Conservation (phyloP, 2,888 invertebrate species). For the Chirona hameri region DNA sequence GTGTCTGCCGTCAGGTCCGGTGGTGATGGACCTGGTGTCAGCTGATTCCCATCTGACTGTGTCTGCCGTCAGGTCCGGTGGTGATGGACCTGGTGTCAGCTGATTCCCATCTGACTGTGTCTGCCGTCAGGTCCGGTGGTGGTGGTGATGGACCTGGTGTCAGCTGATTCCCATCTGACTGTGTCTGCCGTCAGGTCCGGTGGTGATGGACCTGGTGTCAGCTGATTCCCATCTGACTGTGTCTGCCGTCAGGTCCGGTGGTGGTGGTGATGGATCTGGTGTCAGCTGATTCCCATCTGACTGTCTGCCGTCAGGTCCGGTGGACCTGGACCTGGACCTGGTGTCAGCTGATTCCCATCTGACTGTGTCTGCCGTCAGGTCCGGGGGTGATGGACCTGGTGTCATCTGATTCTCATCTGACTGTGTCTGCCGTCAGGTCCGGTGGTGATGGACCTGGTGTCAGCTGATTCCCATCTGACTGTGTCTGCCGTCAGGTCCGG, state of each 20-base stretch:
- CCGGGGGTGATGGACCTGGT: no score
- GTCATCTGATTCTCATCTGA: no score
- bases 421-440: no score
- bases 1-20: conserved; percentile 46
- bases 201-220: no score
- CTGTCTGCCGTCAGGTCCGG: conserved; percentile 46
- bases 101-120: neutral
- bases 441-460: neutral
- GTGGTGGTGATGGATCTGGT: neutral
- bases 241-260: neutral
- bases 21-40: conserved; percentile 58
- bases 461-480: neutral
- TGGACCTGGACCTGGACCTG: conserved; percentile 80
- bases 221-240: no score
- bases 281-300: neutral
- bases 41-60: no score
- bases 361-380: no score
- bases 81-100: neutral
- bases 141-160: conserved; percentile 77
- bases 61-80: no score
- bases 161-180: no score
- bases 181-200: no score
- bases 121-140: conserved; percentile 58
- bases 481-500: conserved; percentile 46
- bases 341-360: no score